These are phyloP conservation scores for Lamellibrachia satsuma DNA, from an alignment of 2,888 invertebrate species.

Conservation along the genomic window DNA sequence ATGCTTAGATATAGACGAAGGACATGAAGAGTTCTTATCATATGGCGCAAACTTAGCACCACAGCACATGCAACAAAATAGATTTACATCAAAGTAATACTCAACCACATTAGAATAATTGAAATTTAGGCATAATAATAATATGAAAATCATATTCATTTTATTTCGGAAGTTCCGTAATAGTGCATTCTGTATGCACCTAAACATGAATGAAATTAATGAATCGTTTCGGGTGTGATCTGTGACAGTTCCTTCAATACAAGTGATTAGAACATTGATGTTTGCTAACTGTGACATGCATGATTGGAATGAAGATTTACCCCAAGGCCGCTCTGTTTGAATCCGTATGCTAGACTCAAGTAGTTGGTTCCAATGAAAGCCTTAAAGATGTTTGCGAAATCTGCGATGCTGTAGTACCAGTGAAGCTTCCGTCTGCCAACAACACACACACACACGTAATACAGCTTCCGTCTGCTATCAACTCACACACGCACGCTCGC, in stretches of 20 bases:
- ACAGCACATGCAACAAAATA: no score
- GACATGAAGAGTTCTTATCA: no score
- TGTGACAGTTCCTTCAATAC: not conserved
- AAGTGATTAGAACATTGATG: not conserved
- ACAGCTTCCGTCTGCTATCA: no score
- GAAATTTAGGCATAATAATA: not conserved
- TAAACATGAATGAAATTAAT: no score
- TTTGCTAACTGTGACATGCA: no score
- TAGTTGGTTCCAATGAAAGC: conserved; percentile 63
- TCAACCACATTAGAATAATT: no score
- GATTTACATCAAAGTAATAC: no score
- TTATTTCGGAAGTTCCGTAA: not conserved
- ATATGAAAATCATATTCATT: not conserved
- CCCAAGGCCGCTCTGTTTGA: conserved; percentile 56
- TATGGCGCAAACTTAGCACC: no score
- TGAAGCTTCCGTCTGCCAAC: conserved; percentile 6
- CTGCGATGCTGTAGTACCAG: conserved; percentile 43
- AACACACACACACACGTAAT: not conserved
- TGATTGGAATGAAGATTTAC: conserved; percentile 49
- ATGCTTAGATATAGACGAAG: no score
- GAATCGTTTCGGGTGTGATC: no score
- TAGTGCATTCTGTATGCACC: not conserved
- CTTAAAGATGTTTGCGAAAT: conserved; percentile 63
- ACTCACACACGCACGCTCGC: no score
- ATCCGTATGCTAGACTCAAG: conserved; percentile 57